phyloP scores from a whole-genome alignment of 2,797 vertebrate genomes.

The Lophius americanus region DNA sequence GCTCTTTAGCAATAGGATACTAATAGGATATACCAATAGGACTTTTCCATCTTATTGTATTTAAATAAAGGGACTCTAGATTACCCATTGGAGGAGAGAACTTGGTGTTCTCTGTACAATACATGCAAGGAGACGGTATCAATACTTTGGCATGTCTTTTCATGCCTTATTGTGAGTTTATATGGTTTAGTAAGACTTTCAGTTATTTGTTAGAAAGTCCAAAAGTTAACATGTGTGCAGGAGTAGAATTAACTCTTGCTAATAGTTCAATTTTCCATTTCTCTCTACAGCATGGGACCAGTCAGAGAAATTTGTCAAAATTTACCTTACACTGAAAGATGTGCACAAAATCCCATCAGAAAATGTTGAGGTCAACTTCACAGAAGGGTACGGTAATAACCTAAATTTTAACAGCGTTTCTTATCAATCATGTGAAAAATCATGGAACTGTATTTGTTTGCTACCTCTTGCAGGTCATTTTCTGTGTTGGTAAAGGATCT shows the following conservation, averaged over 20 bases:
- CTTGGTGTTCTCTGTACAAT: no score
- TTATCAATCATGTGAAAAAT: background rate
- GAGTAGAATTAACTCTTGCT: background rate
- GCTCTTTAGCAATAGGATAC: no score
- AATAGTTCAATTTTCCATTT: background rate
- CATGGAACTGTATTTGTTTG: background rate
- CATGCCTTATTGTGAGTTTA: background rate
- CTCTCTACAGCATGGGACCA: constrained; percentile 92
- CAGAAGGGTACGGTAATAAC: constrained; percentile 85
- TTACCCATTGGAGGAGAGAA: no score
- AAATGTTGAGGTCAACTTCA: constrained; percentile 90
- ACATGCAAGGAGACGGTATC: no score
- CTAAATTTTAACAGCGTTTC: background rate
- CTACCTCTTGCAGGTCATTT: constrained; percentile 83
- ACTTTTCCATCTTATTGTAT: no score
- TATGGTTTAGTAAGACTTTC: background rate
- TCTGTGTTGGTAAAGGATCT: constrained; percentile 91
- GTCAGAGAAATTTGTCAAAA: constrained; percentile 97
- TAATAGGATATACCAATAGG: no score
- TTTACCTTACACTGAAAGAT: constrained; percentile 92
- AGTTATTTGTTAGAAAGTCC: background rate
- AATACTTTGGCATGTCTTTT: no score
- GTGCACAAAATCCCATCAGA: constrained; percentile 91
- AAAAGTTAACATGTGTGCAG: background rate
- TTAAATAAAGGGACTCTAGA: no score